phyloP scores from a whole-genome alignment of 2,113 vertebrate genomes.

The Eulacestoma nigropectus region DNA sequence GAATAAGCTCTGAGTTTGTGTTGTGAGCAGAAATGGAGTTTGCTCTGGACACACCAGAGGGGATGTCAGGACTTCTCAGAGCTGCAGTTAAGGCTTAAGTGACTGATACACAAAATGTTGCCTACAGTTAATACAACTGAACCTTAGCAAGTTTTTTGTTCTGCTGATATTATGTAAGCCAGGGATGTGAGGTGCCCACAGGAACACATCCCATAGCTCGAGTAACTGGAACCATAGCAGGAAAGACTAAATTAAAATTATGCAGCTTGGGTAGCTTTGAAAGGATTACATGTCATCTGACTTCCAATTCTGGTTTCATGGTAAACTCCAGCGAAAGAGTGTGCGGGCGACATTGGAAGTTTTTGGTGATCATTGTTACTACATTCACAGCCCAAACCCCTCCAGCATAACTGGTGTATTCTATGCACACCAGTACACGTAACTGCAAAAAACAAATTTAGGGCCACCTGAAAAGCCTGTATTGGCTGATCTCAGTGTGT shows the following conservation, averaged over 20 bases:
- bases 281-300: neutral
- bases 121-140: neutral
- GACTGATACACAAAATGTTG: neutral
- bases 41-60: neutral
- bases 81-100: neutral
- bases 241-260: neutral
- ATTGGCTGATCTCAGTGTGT: neutral
- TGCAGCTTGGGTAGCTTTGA: neutral
- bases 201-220: neutral
- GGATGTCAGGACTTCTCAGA: neutral
- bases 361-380: neutral
- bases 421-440: neutral
- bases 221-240: neutral
- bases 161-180: neutral
- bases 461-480: neutral
- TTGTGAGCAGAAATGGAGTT: neutral
- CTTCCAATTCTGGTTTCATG: neutral
- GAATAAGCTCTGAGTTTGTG: neutral
- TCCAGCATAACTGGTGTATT: neutral
- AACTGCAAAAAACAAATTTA: neutral
- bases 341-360: fast-evolving
- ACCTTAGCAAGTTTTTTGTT: neutral
- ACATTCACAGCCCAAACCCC: neutral
- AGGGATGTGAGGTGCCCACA: neutral
- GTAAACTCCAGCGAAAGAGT: neutral